These are phyloP conservation scores for Polymixis lichenea DNA, from an alignment of 2,888 invertebrate genomes.

Conservation along the genomic window DNA sequence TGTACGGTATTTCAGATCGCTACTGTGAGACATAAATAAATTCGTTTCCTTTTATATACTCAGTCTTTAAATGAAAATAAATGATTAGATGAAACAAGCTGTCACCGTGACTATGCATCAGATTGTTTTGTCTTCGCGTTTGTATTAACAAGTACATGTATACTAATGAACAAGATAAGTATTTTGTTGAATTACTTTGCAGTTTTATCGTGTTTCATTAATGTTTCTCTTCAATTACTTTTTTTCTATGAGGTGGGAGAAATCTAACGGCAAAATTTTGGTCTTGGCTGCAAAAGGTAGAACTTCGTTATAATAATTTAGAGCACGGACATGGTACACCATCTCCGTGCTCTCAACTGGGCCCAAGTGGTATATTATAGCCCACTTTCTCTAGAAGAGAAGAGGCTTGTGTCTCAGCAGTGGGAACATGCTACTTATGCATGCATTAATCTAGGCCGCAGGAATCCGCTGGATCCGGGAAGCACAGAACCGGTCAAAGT, in stretches of 20 bases:
- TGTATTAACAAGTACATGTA: not conserved
- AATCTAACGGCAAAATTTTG: not conserved
- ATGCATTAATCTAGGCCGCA: too few relatives aligned
- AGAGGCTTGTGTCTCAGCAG: too few relatives aligned
- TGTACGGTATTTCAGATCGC: not conserved
- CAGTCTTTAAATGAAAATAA: not conserved
- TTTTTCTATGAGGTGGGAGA: not conserved
- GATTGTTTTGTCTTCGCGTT: not conserved
- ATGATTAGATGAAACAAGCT: not conserved
- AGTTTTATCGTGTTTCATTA: not conserved
- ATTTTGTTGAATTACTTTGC: not conserved
- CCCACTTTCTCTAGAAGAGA: too few relatives aligned
- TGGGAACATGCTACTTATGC: too few relatives aligned
- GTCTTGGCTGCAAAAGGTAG: not conserved
- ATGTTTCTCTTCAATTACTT: not conserved
- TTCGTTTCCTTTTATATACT: conserved; percentile 17
- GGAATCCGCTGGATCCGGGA: too few relatives aligned
- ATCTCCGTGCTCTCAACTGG: not conserved
- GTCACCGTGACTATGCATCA: not conserved
- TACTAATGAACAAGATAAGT: not conserved
- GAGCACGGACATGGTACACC: too few relatives aligned
- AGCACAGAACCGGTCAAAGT: too few relatives aligned
- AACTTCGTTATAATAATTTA: not conserved
- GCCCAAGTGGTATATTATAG: too few relatives aligned
- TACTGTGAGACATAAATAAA: not conserved